These are phyloP conservation scores for Pristionchus entomophagus DNA, from an alignment of 2,888 invertebrate genomes.

Conservation along the genomic window DNA sequence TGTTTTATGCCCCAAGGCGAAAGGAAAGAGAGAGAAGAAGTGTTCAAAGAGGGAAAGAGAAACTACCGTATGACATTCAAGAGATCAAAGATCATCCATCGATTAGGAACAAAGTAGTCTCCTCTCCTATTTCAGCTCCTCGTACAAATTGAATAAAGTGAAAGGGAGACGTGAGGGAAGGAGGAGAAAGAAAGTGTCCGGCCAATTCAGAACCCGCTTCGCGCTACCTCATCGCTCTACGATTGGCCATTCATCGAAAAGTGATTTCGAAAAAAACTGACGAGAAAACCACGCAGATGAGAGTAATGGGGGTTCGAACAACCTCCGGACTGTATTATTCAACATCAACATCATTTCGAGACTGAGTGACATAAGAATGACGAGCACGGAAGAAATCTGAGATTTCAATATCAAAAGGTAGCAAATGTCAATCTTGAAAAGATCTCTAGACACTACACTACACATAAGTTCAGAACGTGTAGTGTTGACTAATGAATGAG, in stretches of 20 bases:
- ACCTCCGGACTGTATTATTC: too few relatives aligned
- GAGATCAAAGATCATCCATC: conserved; percentile 11
- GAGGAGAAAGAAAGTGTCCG: neutral
- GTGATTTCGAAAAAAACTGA: neutral
- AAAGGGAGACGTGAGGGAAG: neutral
- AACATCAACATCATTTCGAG: too few relatives aligned
- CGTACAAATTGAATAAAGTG: conserved; percentile 19
- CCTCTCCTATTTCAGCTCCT: neutral
- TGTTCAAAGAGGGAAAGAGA: neutral
- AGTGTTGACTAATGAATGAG: too few relatives aligned
- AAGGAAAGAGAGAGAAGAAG: neutral
- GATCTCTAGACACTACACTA: too few relatives aligned
- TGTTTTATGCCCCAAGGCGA: conserved; percentile 33
- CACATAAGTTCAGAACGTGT: too few relatives aligned
- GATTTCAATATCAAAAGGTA: too few relatives aligned
- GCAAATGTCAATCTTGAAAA: too few relatives aligned
- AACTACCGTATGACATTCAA: neutral
- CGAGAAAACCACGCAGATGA: too few relatives aligned
- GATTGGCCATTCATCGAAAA: conserved; percentile 19
- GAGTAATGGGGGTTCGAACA: too few relatives aligned
- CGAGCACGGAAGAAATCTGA: too few relatives aligned
- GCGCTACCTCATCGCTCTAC: neutral
- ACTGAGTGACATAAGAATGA: too few relatives aligned
- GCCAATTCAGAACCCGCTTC: neutral
- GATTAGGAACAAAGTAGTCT: neutral